These are phyloP conservation scores for Carabus problematicus DNA, from an alignment of 2,888 invertebrate species.

Conservation along the genomic window DNA sequence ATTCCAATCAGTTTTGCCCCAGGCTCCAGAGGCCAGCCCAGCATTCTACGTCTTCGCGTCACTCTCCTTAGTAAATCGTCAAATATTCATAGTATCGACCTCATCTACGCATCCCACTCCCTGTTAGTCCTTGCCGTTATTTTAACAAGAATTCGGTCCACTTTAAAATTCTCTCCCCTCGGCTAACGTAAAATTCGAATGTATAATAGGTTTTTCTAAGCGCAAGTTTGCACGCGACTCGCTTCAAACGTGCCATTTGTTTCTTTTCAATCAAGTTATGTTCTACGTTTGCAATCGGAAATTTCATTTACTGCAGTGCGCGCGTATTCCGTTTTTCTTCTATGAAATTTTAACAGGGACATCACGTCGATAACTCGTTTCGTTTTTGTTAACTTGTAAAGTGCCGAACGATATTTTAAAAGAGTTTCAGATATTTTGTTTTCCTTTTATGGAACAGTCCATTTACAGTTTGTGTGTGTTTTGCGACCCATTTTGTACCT, in stretches of 20 bases:
- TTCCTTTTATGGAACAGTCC: conserved; percentile 21
- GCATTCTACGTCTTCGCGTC: too few species aligned
- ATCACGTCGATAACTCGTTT: conserved; percentile 33
- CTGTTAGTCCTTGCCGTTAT: not conserved
- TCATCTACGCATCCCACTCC: too few species aligned
- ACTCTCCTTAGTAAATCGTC: not conserved
- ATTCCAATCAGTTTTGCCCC: too few species aligned
- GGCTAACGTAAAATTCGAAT: conserved; percentile 1
- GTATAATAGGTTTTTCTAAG: not conserved
- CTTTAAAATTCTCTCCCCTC: conserved; percentile 30
- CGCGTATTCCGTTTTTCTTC: conserved; percentile 21
- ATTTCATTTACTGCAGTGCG: conserved; percentile 26
- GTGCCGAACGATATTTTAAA: conserved; percentile 37
- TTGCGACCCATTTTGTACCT: conserved; percentile 29
- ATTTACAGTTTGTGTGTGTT: conserved; percentile 32
- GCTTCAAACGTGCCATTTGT: conserved; percentile 1
- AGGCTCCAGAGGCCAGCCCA: too few species aligned
- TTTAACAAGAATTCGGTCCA: conserved; percentile 32
- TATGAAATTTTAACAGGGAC: conserved; percentile 30
- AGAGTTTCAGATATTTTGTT: conserved; percentile 33
- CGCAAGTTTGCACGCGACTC: too few species aligned
- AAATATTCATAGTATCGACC: conserved; percentile 1
- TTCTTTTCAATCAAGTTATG: conserved; percentile 7
- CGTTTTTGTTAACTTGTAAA: conserved; percentile 32
- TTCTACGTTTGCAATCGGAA: conserved; percentile 11